These are phyloP conservation scores for Andrena bucephala DNA, from an alignment of 2,888 invertebrate species.

Conservation along the genomic window DNA sequence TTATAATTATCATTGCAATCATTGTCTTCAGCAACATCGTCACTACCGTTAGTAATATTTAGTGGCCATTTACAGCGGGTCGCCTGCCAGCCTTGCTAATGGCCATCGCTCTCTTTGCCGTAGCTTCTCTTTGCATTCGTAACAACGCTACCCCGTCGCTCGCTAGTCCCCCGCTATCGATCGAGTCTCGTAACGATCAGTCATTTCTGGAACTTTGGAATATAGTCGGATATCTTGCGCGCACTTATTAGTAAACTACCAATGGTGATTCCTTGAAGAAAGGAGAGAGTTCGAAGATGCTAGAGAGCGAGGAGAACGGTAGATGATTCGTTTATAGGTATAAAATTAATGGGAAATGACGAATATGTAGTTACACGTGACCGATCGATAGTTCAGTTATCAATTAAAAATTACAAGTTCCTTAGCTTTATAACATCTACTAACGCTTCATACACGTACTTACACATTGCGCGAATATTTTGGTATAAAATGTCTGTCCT, in stretches of 20 bases:
- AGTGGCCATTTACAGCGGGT: conserved; percentile 41
- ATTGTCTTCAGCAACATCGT: conserved; percentile 73
- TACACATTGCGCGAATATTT: conserved; percentile 75
- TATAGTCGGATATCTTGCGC: conserved; percentile 13
- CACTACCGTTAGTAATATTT: conserved; percentile 54
- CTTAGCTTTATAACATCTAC: conserved; percentile 72
- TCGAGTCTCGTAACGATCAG: conserved; percentile 36
- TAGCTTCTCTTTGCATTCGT: conserved; percentile 43
- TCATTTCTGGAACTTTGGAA: conserved; percentile 40
- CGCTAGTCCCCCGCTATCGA: conserved; percentile 52
- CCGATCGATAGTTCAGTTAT: conserved; percentile 60
- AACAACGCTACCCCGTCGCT: conserved; percentile 30
- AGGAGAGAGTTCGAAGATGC: conserved; percentile 25
- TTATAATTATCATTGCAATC: conserved; percentile 72
- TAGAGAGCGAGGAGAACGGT: conserved; percentile 42
- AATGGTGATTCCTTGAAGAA: conserved; percentile 3
- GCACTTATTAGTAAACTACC: conserved; percentile 11
- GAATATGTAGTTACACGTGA: conserved; percentile 30
- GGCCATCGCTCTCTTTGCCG: conserved; percentile 29
- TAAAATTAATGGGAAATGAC: conserved; percentile 20
- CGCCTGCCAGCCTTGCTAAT: conserved; percentile 6
- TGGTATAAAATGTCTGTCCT: conserved; percentile 78
- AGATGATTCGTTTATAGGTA: conserved; percentile 6
- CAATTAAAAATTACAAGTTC: conserved; percentile 58
- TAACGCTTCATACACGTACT: conserved; percentile 67